A percentile compares a stretch with the other conserved stretches of the same genome.
These are phyloP conservation scores for Pyrgilauda ruficollis DNA, from an alignment of 2,113 vertebrate genomes.

Conservation along the genomic window DNA sequence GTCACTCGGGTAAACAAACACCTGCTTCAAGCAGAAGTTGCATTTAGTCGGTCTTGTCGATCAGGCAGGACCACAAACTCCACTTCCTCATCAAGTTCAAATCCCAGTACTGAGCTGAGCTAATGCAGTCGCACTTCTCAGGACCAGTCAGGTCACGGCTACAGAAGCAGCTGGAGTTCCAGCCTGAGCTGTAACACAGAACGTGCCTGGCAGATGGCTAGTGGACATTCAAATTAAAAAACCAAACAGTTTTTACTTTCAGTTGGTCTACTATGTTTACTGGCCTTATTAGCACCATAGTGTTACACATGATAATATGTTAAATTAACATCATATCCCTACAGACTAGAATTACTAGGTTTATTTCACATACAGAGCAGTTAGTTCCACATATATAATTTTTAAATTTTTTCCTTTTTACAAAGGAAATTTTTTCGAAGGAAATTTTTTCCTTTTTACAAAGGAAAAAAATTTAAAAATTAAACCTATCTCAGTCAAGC, in stretches of 20 bases:
- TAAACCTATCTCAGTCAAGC: not conserved
- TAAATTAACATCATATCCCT: not conserved
- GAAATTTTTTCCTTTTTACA: not conserved
- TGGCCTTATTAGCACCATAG: not conserved
- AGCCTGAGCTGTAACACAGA: not conserved
- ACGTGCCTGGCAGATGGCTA: not conserved
- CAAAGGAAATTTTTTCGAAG: not conserved
- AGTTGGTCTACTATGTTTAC: not conserved
- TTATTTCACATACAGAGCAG: not conserved
- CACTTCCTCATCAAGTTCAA: not conserved
- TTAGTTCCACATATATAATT: not conserved
- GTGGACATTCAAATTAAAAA: not conserved
- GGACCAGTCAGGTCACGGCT: not conserved
- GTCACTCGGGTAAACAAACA: not conserved
- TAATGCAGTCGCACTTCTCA: not conserved
- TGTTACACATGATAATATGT: not conserved
- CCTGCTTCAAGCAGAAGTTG: not conserved
- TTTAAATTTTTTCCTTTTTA: not conserved
- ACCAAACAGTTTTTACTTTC: not conserved
- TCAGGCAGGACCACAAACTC: not conserved
- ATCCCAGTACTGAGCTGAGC: not conserved
- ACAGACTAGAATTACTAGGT: not conserved
- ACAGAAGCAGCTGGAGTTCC: not conserved
- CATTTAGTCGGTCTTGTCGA: not conserved
- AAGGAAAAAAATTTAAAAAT: not conserved